These are phyloP conservation scores for Sakesphorus luctuosus DNA, from an alignment of 2,113 vertebrate species.

Conservation along the genomic window DNA sequence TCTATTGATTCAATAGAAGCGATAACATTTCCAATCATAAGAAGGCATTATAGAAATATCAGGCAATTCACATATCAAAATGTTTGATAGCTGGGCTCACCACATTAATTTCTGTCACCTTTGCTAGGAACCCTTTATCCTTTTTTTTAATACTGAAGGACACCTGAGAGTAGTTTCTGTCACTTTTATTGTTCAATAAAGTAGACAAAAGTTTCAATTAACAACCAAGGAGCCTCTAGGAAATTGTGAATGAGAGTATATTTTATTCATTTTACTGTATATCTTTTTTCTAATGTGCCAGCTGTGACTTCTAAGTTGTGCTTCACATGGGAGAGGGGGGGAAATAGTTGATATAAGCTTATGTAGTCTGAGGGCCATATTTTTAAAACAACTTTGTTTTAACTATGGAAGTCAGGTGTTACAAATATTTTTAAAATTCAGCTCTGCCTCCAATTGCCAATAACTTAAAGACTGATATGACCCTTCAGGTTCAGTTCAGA, in stretches of 20 bases:
- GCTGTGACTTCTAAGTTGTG: slow-evolving; percentile 62
- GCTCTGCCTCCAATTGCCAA: not conserved
- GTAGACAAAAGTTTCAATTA: slow-evolving; percentile 86
- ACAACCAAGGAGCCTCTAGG: slow-evolving; percentile 76
- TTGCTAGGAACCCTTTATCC: slow-evolving; percentile 78
- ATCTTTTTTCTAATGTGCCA: slow-evolving; percentile 75
- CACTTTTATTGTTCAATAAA: slow-evolving; percentile 87
- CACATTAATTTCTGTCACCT: slow-evolving; percentile 83
- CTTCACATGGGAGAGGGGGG: not conserved
- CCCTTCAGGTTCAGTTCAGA: not conserved
- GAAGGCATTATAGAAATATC: slow-evolving; percentile 85
- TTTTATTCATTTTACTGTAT: slow-evolving; percentile 81
- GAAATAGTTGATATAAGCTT: not conserved
- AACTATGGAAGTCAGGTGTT: not conserved
- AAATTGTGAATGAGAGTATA: slow-evolving; percentile 79
- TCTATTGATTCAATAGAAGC: slow-evolving; percentile 85
- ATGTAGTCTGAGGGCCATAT: not conserved
- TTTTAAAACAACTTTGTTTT: not conserved
- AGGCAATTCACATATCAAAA: slow-evolving; percentile 86
- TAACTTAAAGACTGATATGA: not conserved
- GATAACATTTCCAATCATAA: slow-evolving; percentile 87
- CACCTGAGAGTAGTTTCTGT: slow-evolving; percentile 81
- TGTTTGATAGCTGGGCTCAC: slow-evolving; percentile 84
- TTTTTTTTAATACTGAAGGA: slow-evolving; percentile 82
- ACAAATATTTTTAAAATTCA: not conserved